Conservation (phyloP, 2,888 invertebrate species). For the Diarsia rubi region DNA sequence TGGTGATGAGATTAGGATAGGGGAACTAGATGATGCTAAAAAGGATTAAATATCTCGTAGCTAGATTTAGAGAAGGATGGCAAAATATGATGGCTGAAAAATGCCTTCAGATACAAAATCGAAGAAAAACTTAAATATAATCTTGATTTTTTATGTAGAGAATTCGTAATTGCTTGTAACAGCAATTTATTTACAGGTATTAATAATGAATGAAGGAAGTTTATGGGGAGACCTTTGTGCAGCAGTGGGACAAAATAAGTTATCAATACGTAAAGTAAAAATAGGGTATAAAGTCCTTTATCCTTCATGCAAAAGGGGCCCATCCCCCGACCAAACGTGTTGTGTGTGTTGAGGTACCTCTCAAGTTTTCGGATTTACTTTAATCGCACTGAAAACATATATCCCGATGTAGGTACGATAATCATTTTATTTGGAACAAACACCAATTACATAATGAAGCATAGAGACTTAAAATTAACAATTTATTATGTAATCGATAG, state of each 20-base stretch:
- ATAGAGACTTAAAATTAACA: too few species aligned
- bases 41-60: background rate
- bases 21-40: background rate
- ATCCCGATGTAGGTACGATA: background rate
- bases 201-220: background rate
- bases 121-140: background rate
- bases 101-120: background rate
- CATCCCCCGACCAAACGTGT: background rate
- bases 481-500: too few species aligned
- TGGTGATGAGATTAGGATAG: background rate
- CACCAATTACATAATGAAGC: too few species aligned
- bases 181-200: background rate
- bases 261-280: background rate
- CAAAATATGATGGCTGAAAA: background rate
- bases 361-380: background rate
- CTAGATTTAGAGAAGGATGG: background rate
- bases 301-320: background rate
- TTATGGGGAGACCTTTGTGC: background rate
- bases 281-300: background rate
- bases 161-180: background rate
- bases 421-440: too few species aligned
- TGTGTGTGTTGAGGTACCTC: background rate
- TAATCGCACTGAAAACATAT: background rate
- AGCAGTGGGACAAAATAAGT: background rate
- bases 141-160: background rate